Evolutionary conservation across 2,888 invertebrate species (phyloP).

Genomic region (Xestia ashworthii): DNA sequence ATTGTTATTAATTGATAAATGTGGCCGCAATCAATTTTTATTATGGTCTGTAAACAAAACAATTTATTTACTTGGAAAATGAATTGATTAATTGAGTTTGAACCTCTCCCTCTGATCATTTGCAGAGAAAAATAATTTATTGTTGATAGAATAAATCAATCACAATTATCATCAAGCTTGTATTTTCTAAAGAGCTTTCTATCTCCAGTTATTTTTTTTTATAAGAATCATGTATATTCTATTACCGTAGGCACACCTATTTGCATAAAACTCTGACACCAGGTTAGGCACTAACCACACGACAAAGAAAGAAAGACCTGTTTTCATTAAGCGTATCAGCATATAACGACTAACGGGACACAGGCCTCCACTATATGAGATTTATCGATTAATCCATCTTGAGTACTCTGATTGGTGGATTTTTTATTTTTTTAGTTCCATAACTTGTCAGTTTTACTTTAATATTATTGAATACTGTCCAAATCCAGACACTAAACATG

Average conservation of each 20-base stretch:
- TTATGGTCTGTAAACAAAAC: conserved; percentile 26
- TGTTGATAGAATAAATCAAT: not conserved
- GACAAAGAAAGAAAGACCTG: no score
- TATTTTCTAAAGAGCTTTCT: not conserved
- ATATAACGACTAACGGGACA: not conserved
- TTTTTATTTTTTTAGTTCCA: not conserved
- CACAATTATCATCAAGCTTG: not conserved
- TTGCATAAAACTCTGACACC: no score
- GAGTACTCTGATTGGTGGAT: not conserved
- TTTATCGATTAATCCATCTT: not conserved
- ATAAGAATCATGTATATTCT: not conserved
- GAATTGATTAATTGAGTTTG: conserved; percentile 23
- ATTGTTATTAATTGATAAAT: conserved; percentile 52
- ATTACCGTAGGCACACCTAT: no score
- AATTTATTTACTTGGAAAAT: conserved; percentile 35
- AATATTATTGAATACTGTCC: not conserved
- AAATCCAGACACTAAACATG: not conserved
- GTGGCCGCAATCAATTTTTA: conserved; percentile 44
- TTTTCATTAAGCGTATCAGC: not conserved
- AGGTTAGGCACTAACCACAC: no score
- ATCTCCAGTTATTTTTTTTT: not conserved
- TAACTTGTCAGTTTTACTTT: not conserved
- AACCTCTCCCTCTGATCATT: not conserved
- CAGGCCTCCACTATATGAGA: not conserved
- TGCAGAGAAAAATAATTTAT: not conserved